Percentiles rank a stretch among this genome's conserved stretches.
These are phyloP conservation scores for Cryptotis parvus DNA, from an alignment of 2,113 vertebrate genomes.

Conservation along the genomic window DNA sequence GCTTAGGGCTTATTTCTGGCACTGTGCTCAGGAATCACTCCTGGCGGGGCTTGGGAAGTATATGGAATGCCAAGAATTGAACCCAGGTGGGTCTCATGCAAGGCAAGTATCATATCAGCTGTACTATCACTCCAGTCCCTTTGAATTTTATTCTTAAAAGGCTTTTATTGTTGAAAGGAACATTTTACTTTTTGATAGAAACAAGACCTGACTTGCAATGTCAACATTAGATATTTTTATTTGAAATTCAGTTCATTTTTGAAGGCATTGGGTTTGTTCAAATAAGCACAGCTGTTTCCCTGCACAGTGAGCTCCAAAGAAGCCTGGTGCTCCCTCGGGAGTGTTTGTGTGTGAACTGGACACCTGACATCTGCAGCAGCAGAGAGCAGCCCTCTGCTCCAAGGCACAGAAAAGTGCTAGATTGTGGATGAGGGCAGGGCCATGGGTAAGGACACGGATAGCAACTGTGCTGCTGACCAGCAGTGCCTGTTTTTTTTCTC, in stretches of 20 bases:
- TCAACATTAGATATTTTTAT: background rate
- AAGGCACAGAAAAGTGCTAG: background rate
- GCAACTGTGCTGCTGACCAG: background rate
- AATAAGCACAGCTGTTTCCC: background rate
- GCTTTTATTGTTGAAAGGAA: background rate
- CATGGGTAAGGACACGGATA: background rate
- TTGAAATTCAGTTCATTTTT: conserved; percentile 11
- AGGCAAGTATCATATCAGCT: too few relatives aligned
- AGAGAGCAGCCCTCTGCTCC: background rate
- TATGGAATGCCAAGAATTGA: too few relatives aligned
- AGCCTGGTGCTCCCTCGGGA: background rate
- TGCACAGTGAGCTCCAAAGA: background rate
- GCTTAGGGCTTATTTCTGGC: too few relatives aligned
- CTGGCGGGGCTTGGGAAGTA: too few relatives aligned
- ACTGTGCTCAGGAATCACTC: too few relatives aligned
- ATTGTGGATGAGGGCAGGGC: background rate
- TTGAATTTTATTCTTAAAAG: conserved; percentile 11
- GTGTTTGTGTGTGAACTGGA: background rate
- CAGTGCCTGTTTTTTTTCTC: conserved; percentile 5
- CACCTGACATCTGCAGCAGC: background rate
- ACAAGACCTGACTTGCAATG: background rate
- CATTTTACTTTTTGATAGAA: background rate
- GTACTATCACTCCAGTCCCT: too few relatives aligned
- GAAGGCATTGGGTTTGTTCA: background rate
- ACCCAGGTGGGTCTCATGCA: too few relatives aligned